Evolutionary conservation across 2,797 vertebrate genomes (phyloP), one percentile per base, ranked within the genome.

Genomic region (Phrynocephalus guinanensis): DNA sequence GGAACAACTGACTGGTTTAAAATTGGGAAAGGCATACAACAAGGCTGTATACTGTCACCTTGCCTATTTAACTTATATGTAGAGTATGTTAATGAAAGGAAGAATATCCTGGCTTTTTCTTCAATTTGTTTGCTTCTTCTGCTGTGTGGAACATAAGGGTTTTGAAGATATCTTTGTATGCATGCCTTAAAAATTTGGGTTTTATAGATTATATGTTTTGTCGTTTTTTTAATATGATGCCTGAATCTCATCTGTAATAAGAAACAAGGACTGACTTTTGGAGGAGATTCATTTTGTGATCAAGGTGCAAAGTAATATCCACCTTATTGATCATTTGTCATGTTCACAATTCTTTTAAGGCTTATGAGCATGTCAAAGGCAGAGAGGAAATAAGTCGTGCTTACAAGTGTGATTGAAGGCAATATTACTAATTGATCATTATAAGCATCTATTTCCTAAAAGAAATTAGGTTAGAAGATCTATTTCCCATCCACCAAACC

Each of bases 251-350:
- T 70, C 8, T 33, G 4, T 22, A 48, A 3, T 30, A 3, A 44
- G 70, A 82, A 0, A 22, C 16, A 67, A 28, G 33, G 1, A 2
- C 15, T 63, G 60, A 63, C 5, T 20, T 5, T 1, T 5, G 68
- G 48, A 11, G 67, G 87, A 87, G 5, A 18, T 60, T 79, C 0
- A 6, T 60, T 22, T 1, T 70, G 38, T 82, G 66, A 70, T 82
- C 44, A 50, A 38, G 60, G 60, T 33, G 30, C 33, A 81, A 81
- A 79, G 18, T 73, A 24, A 28, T 13, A 18, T 83, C 2, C 11
- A 5, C 66, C 88, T 85, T 70, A 91, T 79, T 75, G 79, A 75
- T 60, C 80, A 85, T 88, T 84, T 48, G 73, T 52, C 30, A 8
- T 6, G 0, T 84, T 82, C 52, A 0, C 24, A 70, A 72, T 66